Percentiles rank a stretch among this genome's conserved stretches.
phyloP scores from a whole-genome alignment of 2,888 invertebrate genomes.

The Tipula confusa region DNA sequence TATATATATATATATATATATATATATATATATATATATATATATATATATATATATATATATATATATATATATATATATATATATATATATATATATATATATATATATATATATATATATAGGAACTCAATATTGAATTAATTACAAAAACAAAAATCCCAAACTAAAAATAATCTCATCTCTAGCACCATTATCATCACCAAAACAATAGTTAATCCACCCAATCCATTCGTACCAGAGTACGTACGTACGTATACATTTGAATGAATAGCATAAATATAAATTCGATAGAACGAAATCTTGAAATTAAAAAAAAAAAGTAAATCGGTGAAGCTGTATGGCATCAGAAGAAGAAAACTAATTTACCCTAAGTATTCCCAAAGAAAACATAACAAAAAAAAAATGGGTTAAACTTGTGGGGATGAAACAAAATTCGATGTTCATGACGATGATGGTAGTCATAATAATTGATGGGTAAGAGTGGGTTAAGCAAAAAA shows the following conservation, averaged over 20 bases:
- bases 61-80: too few species aligned
- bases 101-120: too few species aligned
- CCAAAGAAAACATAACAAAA: conserved; percentile 1
- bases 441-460: not conserved
- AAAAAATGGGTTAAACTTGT: not conserved
- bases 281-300: not conserved
- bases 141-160: not conserved
- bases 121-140: not conserved
- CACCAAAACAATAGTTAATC: not conserved
- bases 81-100: too few species aligned
- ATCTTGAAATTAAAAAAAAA: not conserved
- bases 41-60: too few species aligned
- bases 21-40: too few species aligned
- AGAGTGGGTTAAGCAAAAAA: not conserved
- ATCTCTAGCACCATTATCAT: not conserved
- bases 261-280: not conserved
- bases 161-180: not conserved
- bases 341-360: not conserved
- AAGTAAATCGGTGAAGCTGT: not conserved
- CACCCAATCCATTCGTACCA: not conserved
- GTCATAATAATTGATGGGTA: not conserved
- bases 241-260: not conserved
- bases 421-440: conserved; percentile 4
- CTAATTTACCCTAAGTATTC: conserved; percentile 20
- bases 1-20: too few species aligned